Evolutionary conservation across 2,888 invertebrate genomes (phyloP), one percentile per base, ranked within the genome.

Genomic region (Leptinotarsa peninsularis): DNA sequence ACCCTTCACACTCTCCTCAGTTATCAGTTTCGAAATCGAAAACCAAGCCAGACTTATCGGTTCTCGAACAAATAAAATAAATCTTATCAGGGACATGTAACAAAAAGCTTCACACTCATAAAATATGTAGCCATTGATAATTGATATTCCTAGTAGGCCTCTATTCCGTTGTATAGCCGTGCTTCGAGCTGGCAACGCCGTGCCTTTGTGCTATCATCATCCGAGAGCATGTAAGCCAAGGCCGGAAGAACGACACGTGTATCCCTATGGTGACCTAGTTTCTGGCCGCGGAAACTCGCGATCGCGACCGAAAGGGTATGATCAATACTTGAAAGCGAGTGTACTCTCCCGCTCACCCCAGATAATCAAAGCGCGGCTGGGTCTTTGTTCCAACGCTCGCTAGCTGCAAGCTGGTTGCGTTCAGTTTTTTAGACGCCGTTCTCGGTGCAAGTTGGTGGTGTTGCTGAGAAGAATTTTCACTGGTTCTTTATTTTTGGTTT

Each of bases 221-320:
- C 78, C 70, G 74, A 75, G 75, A 82, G 80, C 84, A 83, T 81
- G 82, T 84, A 84, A 85, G 85, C 85, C 85, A 84, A 84, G 85
- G 85, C 84, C 83, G 83, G 80, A 79, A 77, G 71, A 79, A 76
- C 80, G 84, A 84, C 85, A 85, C 85, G 85, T 85, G 85, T 85
- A 85, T 83, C 82, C 83, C 82, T 85, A 83, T 82, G 82, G 82
- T 85, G 85, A 85, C 85, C 85, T 77, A 85, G 81, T 84, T 85
- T 82, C 79, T 18, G 70, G 68, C 18, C 71, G 72, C 73, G 84
- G 84, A 80, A 72, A 73, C 66, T 68, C 66, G 75, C 85, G 85
- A 85, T 71, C 73, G 63, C 75, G 69, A 67, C 79, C 85, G 85
- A 85, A 75, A 75, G 52, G 72, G 66, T 75, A 78, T 83, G 83